These are phyloP conservation scores for Nebria salina DNA, from an alignment of 2,888 invertebrate species.

Conservation along the genomic window DNA sequence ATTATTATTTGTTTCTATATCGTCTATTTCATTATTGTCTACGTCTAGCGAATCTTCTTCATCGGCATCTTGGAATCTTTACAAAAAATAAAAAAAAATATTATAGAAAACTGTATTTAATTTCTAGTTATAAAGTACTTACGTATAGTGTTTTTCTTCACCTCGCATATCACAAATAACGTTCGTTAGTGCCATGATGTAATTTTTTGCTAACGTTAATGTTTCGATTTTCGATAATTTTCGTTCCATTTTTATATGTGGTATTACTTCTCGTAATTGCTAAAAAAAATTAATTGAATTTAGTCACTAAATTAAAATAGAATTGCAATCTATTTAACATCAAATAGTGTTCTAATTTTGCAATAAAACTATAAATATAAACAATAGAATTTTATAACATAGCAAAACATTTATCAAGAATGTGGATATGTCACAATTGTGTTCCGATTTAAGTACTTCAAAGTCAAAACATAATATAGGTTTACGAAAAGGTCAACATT, in stretches of 20 bases:
- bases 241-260: conserved; percentile 80
- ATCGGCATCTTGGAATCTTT: conserved; percentile 62
- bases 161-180: conserved; percentile 82
- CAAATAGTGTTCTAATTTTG: background rate
- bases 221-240: conserved; percentile 84
- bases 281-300: conserved; percentile 58
- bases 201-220: conserved; percentile 81
- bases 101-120: background rate
- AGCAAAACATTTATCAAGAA: no score
- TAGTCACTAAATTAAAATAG: background rate
- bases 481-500: background rate
- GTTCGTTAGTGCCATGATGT: conserved; percentile 83
- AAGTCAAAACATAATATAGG: background rate
- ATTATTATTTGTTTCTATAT: conserved; percentile 65
- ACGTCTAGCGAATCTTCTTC: conserved; percentile 56
- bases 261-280: conserved; percentile 80
- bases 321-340: background rate
- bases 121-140: conserved; percentile 55
- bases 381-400: background rate
- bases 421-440: no score
- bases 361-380: background rate
- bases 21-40: conserved; percentile 52
- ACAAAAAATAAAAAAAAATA: conserved; percentile 48
- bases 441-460: background rate
- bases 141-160: conserved; percentile 74